Evolutionary conservation across 1,140 invertebrate genomes (phyloP).

Genomic region (Dreissena polymorpha): DNA sequence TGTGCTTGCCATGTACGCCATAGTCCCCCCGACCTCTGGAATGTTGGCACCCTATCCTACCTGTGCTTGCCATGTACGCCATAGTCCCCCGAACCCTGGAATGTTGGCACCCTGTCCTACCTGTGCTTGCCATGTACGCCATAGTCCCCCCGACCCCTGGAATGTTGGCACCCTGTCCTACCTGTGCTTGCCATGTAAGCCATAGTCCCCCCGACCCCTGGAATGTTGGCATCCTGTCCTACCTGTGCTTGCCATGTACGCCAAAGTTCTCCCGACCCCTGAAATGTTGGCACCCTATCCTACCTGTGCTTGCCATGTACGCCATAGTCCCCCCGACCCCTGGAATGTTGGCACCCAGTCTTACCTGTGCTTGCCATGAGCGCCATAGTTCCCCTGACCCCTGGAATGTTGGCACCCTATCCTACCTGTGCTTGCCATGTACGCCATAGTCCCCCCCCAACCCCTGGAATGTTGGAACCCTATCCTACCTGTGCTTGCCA

Average conservation of each 20-base stretch:
- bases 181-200: slow-evolving; percentile 85
- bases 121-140: slow-evolving; percentile 86
- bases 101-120: slow-evolving; percentile 89
- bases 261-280: slow-evolving; percentile 90
- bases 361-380: slow-evolving; percentile 84
- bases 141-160: slow-evolving; percentile 88
- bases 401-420: slow-evolving; percentile 90
- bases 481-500: slow-evolving; percentile 84
- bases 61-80: slow-evolving; percentile 86
- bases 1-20: slow-evolving; percentile 87
- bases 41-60: slow-evolving; percentile 89
- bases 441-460: slow-evolving; percentile 89
- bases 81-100: slow-evolving; percentile 89
- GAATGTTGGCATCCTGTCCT: slow-evolving; percentile 90
- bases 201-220: slow-evolving; percentile 89
- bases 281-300: slow-evolving; percentile 90
- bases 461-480: slow-evolving; percentile 90
- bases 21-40: slow-evolving; percentile 88
- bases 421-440: slow-evolving; percentile 84
- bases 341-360: slow-evolving; percentile 91
- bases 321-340: slow-evolving; percentile 89
- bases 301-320: slow-evolving; percentile 84
- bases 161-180: slow-evolving; percentile 90
- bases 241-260: slow-evolving; percentile 85
- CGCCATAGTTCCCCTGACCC: slow-evolving; percentile 90